These are phyloP conservation scores for Euzophera pinguis DNA, from an alignment of 2,888 invertebrate genomes.

Conservation along the genomic window DNA sequence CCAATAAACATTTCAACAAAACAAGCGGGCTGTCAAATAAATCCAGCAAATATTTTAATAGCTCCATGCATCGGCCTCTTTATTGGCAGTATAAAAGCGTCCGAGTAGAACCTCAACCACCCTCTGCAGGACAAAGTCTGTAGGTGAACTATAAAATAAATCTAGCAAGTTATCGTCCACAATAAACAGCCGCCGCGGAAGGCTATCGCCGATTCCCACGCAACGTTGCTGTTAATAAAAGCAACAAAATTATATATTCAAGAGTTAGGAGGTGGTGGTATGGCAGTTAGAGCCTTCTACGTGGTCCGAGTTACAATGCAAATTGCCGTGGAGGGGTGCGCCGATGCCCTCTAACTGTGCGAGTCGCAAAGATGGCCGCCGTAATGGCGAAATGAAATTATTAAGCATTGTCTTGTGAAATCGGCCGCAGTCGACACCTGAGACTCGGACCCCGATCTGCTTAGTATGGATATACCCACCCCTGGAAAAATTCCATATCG, in stretches of 20 bases:
- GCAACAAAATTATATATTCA: slow-evolving; percentile 80
- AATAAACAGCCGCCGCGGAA: slow-evolving; percentile 74
- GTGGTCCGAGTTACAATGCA: slow-evolving; percentile 80
- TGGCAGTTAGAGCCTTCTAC: slow-evolving; percentile 74
- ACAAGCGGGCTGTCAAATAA: slow-evolving; percentile 69
- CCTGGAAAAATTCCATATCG: too few relatives aligned
- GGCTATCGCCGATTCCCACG: slow-evolving; percentile 78
- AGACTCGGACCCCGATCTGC: slow-evolving; percentile 52
- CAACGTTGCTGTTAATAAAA: slow-evolving; percentile 78
- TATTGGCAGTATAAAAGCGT: slow-evolving; percentile 69
- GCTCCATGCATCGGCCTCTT: slow-evolving; percentile 65
- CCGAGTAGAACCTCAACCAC: slow-evolving; percentile 49
- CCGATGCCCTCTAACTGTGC: slow-evolving; percentile 77
- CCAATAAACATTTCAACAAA: slow-evolving; percentile 69
- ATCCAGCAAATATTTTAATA: slow-evolving; percentile 76
- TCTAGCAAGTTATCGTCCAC: slow-evolving; percentile 76
- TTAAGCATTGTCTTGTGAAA: slow-evolving; percentile 80
- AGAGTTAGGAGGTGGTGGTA: slow-evolving; percentile 77
- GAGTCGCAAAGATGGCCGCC: slow-evolving; percentile 78
- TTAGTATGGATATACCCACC: slow-evolving; percentile 56
- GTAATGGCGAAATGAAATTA: slow-evolving; percentile 79
- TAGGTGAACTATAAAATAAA: slow-evolving; percentile 73
- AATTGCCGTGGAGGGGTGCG: slow-evolving; percentile 77
- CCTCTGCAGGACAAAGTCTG: slow-evolving; percentile 61
- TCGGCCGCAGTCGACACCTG: slow-evolving; percentile 80